phyloP scores from a whole-genome alignment of 2,113 vertebrate genomes.

The Gambusia affinis region DNA sequence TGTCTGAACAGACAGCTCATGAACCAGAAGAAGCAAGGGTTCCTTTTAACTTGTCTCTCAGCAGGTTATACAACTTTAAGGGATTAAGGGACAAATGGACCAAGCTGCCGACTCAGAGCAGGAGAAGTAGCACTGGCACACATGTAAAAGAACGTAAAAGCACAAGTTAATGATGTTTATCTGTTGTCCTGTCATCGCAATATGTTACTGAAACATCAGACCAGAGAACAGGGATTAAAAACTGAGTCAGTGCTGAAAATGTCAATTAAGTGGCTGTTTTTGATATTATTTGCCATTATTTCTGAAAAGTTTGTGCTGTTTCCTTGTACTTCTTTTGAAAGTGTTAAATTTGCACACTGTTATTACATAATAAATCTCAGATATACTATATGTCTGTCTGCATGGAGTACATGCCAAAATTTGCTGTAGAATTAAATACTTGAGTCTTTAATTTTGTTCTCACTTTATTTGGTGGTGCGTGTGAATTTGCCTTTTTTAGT shows the following conservation, averaged over 20 bases:
- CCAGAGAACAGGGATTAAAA: neutral
- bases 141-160: constrained; percentile 22
- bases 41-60: constrained; percentile 40
- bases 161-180: constrained; percentile 27
- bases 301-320: neutral
- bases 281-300: neutral
- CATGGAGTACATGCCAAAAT: neutral
- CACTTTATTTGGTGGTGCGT: neutral
- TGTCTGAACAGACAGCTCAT: neutral
- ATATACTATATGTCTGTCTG: too few relatives aligned
- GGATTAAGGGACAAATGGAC: constrained; percentile 53
- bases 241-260: neutral
- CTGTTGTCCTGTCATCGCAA: neutral
- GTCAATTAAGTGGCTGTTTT: neutral
- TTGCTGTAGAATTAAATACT: neutral
- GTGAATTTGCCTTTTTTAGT: neutral
- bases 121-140: constrained; percentile 20
- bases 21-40: constrained; percentile 16
- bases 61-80: constrained; percentile 54
- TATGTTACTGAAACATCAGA: neutral
- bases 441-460: neutral
- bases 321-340: neutral
- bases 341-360: neutral
- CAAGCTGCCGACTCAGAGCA: constrained; percentile 35
- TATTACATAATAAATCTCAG: neutral